phyloP scores from a whole-genome alignment of 92 coral and sea anemone genomes.

The Pocillopora grandis region DNA sequence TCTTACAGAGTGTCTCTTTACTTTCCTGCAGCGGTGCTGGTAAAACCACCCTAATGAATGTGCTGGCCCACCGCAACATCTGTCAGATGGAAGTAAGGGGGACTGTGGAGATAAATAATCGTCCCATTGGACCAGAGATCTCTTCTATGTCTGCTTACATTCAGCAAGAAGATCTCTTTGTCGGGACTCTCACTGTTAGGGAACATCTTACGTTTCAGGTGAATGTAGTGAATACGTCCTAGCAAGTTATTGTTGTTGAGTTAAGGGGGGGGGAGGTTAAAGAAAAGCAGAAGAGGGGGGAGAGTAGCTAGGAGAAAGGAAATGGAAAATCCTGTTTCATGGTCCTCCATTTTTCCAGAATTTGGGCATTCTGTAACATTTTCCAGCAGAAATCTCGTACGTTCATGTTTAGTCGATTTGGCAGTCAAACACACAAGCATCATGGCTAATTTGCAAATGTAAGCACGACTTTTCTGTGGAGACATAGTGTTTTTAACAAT shows the following conservation, averaged over 20 bases:
- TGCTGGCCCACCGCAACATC: slow-evolving; percentile 91
- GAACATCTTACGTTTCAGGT: slow-evolving; percentile 92
- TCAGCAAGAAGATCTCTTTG: slow-evolving; percentile 93
- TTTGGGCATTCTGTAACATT: too few relatives aligned
- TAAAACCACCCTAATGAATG: slow-evolving; percentile 91
- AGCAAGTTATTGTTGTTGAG: not conserved
- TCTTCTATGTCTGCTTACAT: slow-evolving; percentile 90
- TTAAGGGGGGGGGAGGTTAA: not conserved
- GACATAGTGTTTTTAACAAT: too few relatives aligned
- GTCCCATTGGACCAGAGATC: slow-evolving; percentile 65
- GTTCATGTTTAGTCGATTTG: too few relatives aligned
- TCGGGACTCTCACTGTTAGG: slow-evolving; percentile 91
- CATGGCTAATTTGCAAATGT: too few relatives aligned
- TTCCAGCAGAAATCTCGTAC: too few relatives aligned
- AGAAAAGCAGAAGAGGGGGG: not conserved
- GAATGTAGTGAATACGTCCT: not conserved
- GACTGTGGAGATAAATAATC: slow-evolving; percentile 70
- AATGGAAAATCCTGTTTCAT: too few relatives aligned
- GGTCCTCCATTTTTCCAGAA: too few relatives aligned
- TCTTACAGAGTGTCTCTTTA: not conserved
- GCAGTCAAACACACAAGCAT: too few relatives aligned
- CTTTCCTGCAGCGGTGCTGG: slow-evolving; percentile 81
- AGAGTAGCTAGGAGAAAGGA: too few relatives aligned
- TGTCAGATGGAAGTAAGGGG: slow-evolving; percentile 77
- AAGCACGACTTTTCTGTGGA: too few relatives aligned